Base-by-base conservation (phyloP, 1,140 invertebrate genomes). In the Papilio polyxenes region DNA sequence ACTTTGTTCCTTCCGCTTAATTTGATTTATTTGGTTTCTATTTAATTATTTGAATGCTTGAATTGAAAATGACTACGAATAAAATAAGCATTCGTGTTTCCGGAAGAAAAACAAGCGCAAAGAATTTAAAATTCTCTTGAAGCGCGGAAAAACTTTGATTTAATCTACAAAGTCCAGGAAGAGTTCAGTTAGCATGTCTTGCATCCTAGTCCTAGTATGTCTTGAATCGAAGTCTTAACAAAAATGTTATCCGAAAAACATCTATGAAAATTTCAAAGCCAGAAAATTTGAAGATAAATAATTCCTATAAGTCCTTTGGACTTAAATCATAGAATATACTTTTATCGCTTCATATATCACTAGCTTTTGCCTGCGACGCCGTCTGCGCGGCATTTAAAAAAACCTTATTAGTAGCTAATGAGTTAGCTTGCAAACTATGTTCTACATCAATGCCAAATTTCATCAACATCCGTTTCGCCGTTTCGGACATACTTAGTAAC, bases 71-170 rank as follows among this genome's bases (percentile, higher is more conserved):
- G 37, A 31, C 23, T 31, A 65, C 23, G 40, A 40, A 72, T 31
- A 72, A 23, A 72, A 72, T 72, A 72, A 72, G 31, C 23, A 72
- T 72, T 72, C 23, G 65, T 72, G 3, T 65, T 65, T 31, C 23
- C 62, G 20, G 13, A 23, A 77, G 75, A 23, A 51, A 75, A 77
- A 77, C 49, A 31, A 77, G 49, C 49, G 48, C 49, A 77, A 56
- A 53, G 48, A 77, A 77, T 77, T 77, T 77, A 77, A 77, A 77
- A 77, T 77, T 77, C 75, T 53, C 49, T 77, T 77, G n/a, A 51
- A 77, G 23, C 9, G 20, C 75, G 75, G 23, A 49, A 37, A 76
- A 77, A 51, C 23, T 72, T 53, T 17, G 49, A 53, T 51, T 77
- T 77, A 77, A 77, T 56, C 75, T 77, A 20, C 49, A 53, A 77